phyloP scores from a whole-genome alignment of 2,797 vertebrate genomes.

The Lacerta agilis region DNA sequence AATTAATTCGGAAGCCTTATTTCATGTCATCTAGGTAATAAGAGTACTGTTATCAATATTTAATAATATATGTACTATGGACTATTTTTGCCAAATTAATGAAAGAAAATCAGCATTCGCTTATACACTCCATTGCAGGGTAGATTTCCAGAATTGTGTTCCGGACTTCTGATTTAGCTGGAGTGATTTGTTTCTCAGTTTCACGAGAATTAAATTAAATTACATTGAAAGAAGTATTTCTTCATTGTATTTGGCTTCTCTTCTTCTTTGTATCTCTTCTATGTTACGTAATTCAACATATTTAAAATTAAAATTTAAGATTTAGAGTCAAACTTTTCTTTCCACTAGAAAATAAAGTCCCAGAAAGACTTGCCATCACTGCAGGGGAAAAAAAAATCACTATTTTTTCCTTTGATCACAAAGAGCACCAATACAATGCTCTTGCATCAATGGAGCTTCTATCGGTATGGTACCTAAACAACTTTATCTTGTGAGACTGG shows the following conservation, averaged over 20 bases:
- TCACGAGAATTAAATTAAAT: slow-evolving; percentile 23
- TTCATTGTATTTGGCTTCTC: neutral
- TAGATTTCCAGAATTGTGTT: neutral
- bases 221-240: slow-evolving; percentile 9
- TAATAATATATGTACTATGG: neutral
- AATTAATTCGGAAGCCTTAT: neutral
- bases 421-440: neutral
- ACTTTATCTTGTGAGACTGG: neutral
- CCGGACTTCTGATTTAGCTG: neutral
- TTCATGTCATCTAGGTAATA: neutral
- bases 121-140: neutral
- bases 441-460: neutral
- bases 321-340: neutral
- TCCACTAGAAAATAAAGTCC: neutral
- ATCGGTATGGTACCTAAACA: neutral
- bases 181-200: slow-evolving; percentile 3
- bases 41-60: slow-evolving; percentile 5
- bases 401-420: slow-evolving; percentile 6
- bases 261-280: neutral
- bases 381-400: neutral
- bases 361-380: neutral
- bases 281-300: neutral
- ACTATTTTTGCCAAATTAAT: neutral
- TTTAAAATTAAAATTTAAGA: slow-evolving; percentile 16
- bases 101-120: neutral